Percentiles rank a stretch among this genome's conserved stretches.
phyloP scores from a whole-genome alignment of 2,888 invertebrate genomes.

The Acanthopleura granulata region DNA sequence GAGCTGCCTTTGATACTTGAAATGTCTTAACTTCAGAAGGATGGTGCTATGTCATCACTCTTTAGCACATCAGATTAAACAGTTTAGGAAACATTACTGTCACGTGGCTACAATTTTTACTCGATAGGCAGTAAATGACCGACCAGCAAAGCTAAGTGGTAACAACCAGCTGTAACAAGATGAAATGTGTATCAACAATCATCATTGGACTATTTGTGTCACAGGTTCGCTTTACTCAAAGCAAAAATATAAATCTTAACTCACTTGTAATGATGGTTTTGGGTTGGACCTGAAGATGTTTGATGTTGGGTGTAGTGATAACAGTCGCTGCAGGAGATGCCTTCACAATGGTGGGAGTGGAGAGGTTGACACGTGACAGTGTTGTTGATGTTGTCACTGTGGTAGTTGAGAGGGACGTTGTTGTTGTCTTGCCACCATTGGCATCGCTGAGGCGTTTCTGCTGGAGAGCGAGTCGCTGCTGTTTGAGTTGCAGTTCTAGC shows the following conservation, averaged over 20 bases:
- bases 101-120: too few relatives aligned
- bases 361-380: constrained; percentile 24
- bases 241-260: constrained; percentile 34
- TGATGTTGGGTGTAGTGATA: constrained; percentile 33
- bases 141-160: too few relatives aligned
- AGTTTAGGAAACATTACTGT: too few relatives aligned
- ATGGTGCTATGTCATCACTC: too few relatives aligned
- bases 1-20: too few relatives aligned
- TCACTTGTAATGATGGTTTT: constrained; percentile 41
- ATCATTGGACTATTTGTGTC: too few relatives aligned
- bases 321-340: constrained; percentile 36
- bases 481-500: constrained; percentile 89
- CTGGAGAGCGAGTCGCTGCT: constrained; percentile 90
- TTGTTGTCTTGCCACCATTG: constrained; percentile 38
- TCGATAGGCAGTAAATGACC: too few relatives aligned
- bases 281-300: constrained; percentile 56
- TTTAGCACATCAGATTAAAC: too few relatives aligned
- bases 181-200: too few relatives aligned
- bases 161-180: too few relatives aligned
- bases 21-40: too few relatives aligned
- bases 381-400: constrained; percentile 12
- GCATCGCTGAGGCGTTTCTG: constrained; percentile 78
- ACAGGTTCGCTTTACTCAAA: too few relatives aligned
- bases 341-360: constrained; percentile 42
- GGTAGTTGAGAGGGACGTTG: constrained; percentile 8